Conservation (phyloP, 2,888 invertebrate species). For the Bruchidius siliquastri region DNA sequence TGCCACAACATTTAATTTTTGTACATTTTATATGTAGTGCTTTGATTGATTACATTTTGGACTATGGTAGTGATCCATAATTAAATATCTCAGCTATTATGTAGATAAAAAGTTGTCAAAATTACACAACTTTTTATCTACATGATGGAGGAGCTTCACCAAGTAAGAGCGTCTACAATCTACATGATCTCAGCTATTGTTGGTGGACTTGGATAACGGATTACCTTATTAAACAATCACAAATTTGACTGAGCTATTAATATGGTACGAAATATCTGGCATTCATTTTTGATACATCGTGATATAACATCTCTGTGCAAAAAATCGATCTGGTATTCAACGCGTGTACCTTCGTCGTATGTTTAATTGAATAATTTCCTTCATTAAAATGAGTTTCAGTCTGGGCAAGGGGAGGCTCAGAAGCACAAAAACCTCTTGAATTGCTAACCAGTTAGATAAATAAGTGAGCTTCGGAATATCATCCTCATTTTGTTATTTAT, state of each 20-base stretch:
- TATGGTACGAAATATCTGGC: neutral
- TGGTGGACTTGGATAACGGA: too few species aligned
- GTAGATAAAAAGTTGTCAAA: too few species aligned
- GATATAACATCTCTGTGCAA: conserved; percentile 7
- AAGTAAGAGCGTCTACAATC: too few species aligned
- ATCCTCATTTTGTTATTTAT: neutral
- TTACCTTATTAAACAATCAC: too few species aligned
- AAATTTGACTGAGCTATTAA: neutral
- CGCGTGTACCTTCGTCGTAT: conserved; percentile 23
- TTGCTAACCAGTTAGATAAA: neutral
- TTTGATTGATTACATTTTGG: too few species aligned
- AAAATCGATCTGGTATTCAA: conserved; percentile 29
- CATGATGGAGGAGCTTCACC: too few species aligned
- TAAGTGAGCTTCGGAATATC: neutral
- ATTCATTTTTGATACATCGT: neutral
- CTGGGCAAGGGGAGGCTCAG: neutral
- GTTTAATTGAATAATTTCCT: conserved; percentile 33
- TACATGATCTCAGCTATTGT: too few species aligned
- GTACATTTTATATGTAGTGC: too few species aligned
- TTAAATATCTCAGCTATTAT: too few species aligned
- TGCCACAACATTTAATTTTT: too few species aligned
- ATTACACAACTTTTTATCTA: too few species aligned
- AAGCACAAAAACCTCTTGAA: neutral
- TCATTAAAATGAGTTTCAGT: conserved; percentile 27
- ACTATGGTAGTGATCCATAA: too few species aligned